Evolutionary conservation across 2,113 vertebrate species (phyloP), one percentile per base, ranked within the genome.

Genomic region (Dicentrarchus labrax): DNA sequence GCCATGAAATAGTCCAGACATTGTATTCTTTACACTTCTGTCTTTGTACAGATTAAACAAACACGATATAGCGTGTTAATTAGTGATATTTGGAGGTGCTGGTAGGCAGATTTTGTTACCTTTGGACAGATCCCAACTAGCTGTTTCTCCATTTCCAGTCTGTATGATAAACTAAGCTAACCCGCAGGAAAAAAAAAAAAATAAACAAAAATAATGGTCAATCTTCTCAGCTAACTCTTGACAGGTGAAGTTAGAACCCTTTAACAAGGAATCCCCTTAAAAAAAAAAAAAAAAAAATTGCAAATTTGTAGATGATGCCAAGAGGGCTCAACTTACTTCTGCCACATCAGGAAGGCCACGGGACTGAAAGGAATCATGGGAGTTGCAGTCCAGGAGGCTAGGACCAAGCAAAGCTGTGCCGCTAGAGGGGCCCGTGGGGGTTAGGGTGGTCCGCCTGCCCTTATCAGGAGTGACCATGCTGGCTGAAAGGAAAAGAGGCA

Each of bases 401-500:
- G 98, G 97, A 30, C 97, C 97, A 60, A 99, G 94, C 74, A 99
- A 90, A 64, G 97, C 98, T 3, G 97, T 98, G 86, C 96, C 97
- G 16, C 98, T 98, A 76, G 96, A 94, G 84, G 94, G 95, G 45
- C 97, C 97, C 4, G 88, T 80, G 1, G 96, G 92, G 48, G 96
- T 94, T 1, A 97, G 95, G 79, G 96, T 88, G 94, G 95, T 96
- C 89, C 98, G 97, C 51, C 96, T 95, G 48, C 96, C 95, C 94
- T 99, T 99, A 92, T 99, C 98, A 0, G 98, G 97, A 22, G 98
- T 98, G 66, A 98, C 97, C 95, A 99, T 97, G 84, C 98, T 99
- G 56, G 98, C 98, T 99, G 84, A 24, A 89, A 64, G 53, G 53
- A 39, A 84, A 10, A 69, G 57, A 73, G 13, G 39, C 4, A 22